Percentiles rank a stretch among this genome's conserved stretches.
phyloP scores from a whole-genome alignment of 2,797 vertebrate genomes.

The Gobio occitaniae region DNA sequence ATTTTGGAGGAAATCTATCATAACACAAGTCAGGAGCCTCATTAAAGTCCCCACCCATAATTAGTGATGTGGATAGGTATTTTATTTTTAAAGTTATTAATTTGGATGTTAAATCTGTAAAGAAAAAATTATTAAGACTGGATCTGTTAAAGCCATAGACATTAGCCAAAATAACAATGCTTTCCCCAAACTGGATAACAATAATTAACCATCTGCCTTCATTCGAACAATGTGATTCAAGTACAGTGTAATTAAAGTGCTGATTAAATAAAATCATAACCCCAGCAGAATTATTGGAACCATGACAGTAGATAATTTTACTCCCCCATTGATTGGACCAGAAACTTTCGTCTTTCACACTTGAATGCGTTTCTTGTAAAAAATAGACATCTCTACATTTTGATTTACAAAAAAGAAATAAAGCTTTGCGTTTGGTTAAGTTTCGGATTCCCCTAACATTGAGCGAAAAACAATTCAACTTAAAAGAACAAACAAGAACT shows the following conservation, averaged over 20 bases:
- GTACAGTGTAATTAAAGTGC: background rate
- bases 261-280: background rate
- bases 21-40: no score
- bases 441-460: no score
- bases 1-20: no score
- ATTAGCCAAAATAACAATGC: background rate
- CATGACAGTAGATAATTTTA: background rate
- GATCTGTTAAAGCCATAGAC: no score
- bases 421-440: no score
- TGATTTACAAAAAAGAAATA: no score
- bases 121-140: no score
- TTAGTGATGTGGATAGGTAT: no score
- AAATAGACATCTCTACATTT: background rate
- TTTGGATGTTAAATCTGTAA: background rate
- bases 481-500: no score
- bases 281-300: background rate
- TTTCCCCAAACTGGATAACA: background rate
- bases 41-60: no score
- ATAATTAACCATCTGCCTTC: no score
- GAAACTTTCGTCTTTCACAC: background rate
- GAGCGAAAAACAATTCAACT: no score
- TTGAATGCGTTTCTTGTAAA: background rate
- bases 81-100: background rate
- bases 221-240: background rate
- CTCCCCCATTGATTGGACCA: background rate